phyloP scores from a whole-genome alignment of 2,797 vertebrate species.

The Catamblyrhynchus diadema region DNA sequence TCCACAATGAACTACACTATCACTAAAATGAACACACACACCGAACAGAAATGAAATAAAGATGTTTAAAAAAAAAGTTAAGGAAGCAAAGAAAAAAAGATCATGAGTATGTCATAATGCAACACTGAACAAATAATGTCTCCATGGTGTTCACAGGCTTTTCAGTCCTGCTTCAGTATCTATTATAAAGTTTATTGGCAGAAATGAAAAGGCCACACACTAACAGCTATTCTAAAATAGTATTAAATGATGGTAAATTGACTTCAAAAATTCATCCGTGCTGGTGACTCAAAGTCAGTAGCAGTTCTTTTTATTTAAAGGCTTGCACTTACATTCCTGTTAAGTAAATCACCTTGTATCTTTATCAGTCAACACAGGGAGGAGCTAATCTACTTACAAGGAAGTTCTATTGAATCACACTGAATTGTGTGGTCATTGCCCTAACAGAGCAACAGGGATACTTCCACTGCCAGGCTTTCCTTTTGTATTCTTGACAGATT shows the following conservation, averaged over 20 bases:
- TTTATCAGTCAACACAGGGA: neutral
- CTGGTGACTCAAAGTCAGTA: neutral
- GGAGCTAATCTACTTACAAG: neutral
- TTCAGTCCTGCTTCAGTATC: neutral
- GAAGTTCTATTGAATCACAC: neutral
- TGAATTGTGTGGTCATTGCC: rapidly evolving
- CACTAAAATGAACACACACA: slow-evolving; percentile 20
- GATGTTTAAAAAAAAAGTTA: neutral
- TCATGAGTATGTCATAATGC: neutral
- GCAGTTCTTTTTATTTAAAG: neutral
- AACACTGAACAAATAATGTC: slow-evolving; percentile 2
- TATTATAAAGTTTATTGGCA: neutral
- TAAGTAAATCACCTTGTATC: neutral
- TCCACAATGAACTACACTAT: neutral
- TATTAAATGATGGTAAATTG: neutral
- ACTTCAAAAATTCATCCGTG: neutral
- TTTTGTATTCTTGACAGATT: neutral
- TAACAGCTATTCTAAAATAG: neutral
- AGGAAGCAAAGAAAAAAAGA: slow-evolving; percentile 4
- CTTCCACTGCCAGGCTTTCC: neutral
- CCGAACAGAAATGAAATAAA: slow-evolving; percentile 1
- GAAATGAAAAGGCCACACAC: neutral
- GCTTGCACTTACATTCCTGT: neutral
- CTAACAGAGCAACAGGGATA: neutral
- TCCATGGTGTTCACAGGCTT: neutral